phyloP scores from a whole-genome alignment of 2,113 vertebrate genomes.

The Gnathonemus longibarbis region DNA sequence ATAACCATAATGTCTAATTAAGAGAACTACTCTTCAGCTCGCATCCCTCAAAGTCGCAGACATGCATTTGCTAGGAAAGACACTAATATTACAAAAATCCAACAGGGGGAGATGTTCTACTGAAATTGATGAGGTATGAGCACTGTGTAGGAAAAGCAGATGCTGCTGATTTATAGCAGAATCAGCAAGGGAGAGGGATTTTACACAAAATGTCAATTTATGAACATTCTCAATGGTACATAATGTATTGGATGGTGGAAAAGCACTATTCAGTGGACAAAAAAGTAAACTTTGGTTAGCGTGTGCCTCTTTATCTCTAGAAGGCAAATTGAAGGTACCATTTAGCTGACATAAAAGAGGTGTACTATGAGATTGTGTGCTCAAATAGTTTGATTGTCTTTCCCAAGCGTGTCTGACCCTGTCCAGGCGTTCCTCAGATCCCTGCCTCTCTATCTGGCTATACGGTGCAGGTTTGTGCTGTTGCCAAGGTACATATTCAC shows the following conservation, averaged over 20 bases:
- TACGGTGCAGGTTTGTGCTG: not conserved
- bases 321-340: not conserved
- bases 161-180: constrained; percentile 64
- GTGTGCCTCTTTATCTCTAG: not conserved
- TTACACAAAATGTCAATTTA: not conserved
- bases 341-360: not conserved
- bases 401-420: not conserved
- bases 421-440: not conserved
- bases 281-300: not conserved
- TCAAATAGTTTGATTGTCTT: not conserved
- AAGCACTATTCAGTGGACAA: not conserved
- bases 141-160: constrained; percentile 64
- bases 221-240: not conserved
- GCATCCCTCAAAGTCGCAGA: constrained; percentile 64
- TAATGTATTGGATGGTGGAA: not conserved
- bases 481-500: constrained; percentile 6
- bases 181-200: constrained; percentile 45
- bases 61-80: constrained; percentile 59
- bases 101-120: constrained; percentile 60
- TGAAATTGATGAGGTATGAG: constrained; percentile 65
- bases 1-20: not conserved
- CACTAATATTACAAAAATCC: constrained; percentile 38
- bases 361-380: not conserved
- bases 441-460: not conserved
- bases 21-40: constrained; percentile 56